These are phyloP conservation scores for Notothenia rossii DNA, from an alignment of 2,113 vertebrate species.

Conservation along the genomic window DNA sequence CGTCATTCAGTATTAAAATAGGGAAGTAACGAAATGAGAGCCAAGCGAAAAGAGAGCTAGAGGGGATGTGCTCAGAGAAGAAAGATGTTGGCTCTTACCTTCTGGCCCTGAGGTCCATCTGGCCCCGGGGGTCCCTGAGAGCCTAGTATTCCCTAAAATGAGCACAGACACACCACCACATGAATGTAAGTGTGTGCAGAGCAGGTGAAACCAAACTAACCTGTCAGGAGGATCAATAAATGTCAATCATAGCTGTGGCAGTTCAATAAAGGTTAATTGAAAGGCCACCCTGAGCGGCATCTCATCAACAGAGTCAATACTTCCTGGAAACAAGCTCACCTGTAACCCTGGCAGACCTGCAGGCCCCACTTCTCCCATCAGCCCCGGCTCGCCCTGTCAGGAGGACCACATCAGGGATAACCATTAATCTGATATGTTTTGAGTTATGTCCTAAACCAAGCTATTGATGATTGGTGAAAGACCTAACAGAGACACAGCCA, in stretches of 20 bases:
- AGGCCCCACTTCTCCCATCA: conserved; percentile 82
- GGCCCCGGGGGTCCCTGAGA: conserved; percentile 78
- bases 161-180: conserved; percentile 18
- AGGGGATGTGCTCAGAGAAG: no score
- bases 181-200: not conserved
- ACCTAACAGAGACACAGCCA: no score
- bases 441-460: no score
- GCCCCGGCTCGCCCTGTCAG: conserved; percentile 86
- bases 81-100: conserved; percentile 76
- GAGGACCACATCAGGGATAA: conserved; percentile 21
- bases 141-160: conserved; percentile 78
- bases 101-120: conserved; percentile 83
- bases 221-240: conserved; percentile 6
- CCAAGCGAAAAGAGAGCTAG: no score
- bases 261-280: conserved; percentile 8
- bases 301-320: not conserved
- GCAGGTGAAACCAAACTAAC: not conserved
- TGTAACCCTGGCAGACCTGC: conserved; percentile 80
- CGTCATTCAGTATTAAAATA: no score
- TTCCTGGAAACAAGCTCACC: conserved; percentile 70
- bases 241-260: not conserved
- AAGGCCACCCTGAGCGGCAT: not conserved
- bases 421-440: not conserved
- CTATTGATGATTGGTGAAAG: no score
- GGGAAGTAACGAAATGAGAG: no score